phyloP scores from a whole-genome alignment of 2,797 vertebrate genomes.

The Phalloptychus januarius region DNA sequence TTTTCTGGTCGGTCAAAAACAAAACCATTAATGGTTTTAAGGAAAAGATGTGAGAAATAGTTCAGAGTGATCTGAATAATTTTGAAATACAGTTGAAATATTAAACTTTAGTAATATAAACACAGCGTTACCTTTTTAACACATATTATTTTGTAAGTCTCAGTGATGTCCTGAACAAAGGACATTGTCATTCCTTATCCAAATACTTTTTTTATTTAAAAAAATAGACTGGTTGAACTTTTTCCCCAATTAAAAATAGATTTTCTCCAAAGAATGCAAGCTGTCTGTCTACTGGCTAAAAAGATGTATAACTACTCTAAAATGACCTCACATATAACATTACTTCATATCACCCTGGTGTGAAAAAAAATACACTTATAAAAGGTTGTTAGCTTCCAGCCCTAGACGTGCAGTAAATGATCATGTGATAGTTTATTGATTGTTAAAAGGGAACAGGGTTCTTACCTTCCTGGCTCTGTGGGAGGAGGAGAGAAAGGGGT shows the following conservation, averaged over 20 bases:
- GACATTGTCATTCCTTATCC: not conserved
- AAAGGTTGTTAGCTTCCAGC: constrained; percentile 37
- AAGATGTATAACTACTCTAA: constrained; percentile 1
- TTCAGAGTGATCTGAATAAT: too few relatives aligned
- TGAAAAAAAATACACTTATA: not conserved
- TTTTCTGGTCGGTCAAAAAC: too few relatives aligned
- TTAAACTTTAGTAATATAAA: not conserved
- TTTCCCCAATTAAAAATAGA: not conserved
- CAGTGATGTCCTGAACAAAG: not conserved
- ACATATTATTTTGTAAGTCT: not conserved
- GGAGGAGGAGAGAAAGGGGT: constrained; percentile 12
- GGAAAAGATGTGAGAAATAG: too few relatives aligned
- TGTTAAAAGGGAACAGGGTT: constrained; percentile 26
- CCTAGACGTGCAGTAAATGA: constrained; percentile 29
- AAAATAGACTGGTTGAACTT: not conserved
- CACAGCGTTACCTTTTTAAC: not conserved
- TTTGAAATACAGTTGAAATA: too few relatives aligned
- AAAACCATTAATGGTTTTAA: too few relatives aligned
- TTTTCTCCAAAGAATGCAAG: not conserved
- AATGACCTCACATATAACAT: constrained; percentile 4
- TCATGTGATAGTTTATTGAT: constrained; percentile 60
- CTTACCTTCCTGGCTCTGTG: not conserved
- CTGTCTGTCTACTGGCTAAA: not conserved
- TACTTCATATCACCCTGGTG: constrained; percentile 18
- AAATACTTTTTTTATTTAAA: not conserved